These are phyloP conservation scores for Diadophis punctatus DNA, from an alignment of 2,113 vertebrate species.

Conservation along the genomic window DNA sequence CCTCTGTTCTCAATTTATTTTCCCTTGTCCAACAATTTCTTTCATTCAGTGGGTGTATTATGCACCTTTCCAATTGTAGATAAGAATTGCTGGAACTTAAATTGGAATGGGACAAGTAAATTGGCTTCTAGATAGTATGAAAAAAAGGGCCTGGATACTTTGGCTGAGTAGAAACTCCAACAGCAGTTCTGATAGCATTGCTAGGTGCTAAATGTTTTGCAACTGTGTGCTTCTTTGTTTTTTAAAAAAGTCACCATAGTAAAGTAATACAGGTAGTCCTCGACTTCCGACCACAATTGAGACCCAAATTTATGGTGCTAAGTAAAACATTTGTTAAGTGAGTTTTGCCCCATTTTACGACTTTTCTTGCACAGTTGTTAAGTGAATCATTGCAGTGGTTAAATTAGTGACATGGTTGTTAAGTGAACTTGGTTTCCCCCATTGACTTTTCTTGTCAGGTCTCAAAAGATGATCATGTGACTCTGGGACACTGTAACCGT, in stretches of 20 bases:
- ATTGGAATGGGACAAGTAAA: not conserved
- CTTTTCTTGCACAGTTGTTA: not conserved
- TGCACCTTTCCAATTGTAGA: constrained; percentile 25
- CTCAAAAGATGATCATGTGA: not conserved
- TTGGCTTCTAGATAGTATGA: not conserved
- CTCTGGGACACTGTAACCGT: not conserved
- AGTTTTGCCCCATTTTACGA: not conserved
- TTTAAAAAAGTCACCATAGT: constrained; percentile 17
- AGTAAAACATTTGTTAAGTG: not conserved
- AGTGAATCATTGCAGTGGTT: not conserved
- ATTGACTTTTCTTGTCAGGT: not conserved
- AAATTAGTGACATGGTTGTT: not conserved
- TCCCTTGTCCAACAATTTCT: constrained; percentile 35
- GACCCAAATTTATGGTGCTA: not conserved
- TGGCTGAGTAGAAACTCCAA: not conserved
- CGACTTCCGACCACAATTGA: not conserved
- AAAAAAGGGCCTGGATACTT: not conserved
- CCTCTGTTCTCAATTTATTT: constrained; percentile 35
- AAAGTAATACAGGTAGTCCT: constrained; percentile 19
- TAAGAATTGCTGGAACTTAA: constrained; percentile 15
- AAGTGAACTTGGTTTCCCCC: not conserved
- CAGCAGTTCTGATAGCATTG: not conserved
- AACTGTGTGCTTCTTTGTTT: constrained; percentile 20
- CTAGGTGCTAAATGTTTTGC: not conserved
- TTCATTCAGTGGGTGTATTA: constrained; percentile 23